Evolutionary conservation across 2,797 vertebrate genomes (phyloP), one percentile per base, ranked within the genome.

Genomic region (Sebastes taczanowskii): DNA sequence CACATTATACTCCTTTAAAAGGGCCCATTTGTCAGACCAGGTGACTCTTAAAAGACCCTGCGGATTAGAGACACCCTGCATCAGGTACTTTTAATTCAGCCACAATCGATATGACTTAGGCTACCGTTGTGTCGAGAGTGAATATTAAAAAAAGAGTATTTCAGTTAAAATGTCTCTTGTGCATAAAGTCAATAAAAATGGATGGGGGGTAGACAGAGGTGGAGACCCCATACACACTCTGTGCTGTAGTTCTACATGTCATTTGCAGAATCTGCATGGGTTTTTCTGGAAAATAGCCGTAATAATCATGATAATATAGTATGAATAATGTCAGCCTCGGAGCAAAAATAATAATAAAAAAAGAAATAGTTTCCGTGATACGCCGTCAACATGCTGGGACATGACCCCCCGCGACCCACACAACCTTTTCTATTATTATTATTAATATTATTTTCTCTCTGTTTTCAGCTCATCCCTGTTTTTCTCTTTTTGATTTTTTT

Each of bases 1-100:
- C 97, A 98, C 97, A 98, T 99, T 97, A 98, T 98, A 97, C 93
- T 97, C 96, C 95, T 98, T 97, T 97, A 97, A 97, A 97, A 96
- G 96, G 96, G 95, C 97, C 97, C 97, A 98, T 99, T 99, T 97
- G 96, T 96, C 96, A 95, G 97, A 97, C 97, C 98, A 98, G 97
- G 98, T 99, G 97, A 99, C 97, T 98, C 97, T 97, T 97, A 97
- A 98, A 97, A 97, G 97, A 98, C 95, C 95, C 96, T 94, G 95
- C 90, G 96, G 97, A 96, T 96, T 96, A 95, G 95, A 94, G 92
- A 95, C 94, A 89, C 95, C 96, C 93, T 88, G 85, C 94, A 94
- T 96, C 94, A 96, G 96, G 96, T 96, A 96, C 96, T 96, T 97
- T 98, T 95, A 97, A 96, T 96, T 97, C 84, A 96, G 92, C 94